These are phyloP conservation scores for Edolisoma coerulescens DNA, from an alignment of 2,113 vertebrate genomes.

Conservation along the genomic window DNA sequence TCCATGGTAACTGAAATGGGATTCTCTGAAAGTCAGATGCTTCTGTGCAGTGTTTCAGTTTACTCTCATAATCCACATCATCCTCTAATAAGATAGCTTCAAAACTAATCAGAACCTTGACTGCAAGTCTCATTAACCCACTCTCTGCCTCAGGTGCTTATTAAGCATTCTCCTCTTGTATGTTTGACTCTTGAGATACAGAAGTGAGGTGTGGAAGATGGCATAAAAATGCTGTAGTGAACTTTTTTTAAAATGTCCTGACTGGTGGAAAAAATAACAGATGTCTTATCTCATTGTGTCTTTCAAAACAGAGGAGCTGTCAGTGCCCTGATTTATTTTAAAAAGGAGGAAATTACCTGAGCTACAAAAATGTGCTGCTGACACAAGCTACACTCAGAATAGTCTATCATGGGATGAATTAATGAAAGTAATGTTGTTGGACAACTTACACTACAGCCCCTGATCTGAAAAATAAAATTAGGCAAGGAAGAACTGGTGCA, in stretches of 20 bases:
- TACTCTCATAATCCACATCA: background rate
- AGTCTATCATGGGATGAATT: background rate
- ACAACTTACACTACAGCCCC: background rate
- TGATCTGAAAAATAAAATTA: constrained; percentile 2
- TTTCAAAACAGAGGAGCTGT: background rate
- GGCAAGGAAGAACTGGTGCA: background rate
- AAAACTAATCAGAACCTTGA: background rate
- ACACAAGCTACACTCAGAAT: background rate
- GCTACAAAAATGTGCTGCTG: background rate
- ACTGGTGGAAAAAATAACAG: background rate
- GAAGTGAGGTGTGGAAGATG: background rate
- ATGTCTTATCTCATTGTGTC: background rate
- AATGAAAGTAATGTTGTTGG: background rate
- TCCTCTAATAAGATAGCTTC: background rate
- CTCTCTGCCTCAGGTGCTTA: background rate
- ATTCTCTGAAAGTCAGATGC: background rate
- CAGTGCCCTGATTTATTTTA: background rate
- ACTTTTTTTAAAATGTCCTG: background rate
- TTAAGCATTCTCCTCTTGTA: background rate
- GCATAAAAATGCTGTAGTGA: background rate
- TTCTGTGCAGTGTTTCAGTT: background rate
- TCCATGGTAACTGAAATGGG: background rate
- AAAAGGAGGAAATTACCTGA: background rate
- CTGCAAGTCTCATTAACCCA: background rate
- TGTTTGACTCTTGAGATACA: background rate